phyloP scores from a whole-genome alignment of 2,113 vertebrate genomes.

The Ovibos moschatus region DNA sequence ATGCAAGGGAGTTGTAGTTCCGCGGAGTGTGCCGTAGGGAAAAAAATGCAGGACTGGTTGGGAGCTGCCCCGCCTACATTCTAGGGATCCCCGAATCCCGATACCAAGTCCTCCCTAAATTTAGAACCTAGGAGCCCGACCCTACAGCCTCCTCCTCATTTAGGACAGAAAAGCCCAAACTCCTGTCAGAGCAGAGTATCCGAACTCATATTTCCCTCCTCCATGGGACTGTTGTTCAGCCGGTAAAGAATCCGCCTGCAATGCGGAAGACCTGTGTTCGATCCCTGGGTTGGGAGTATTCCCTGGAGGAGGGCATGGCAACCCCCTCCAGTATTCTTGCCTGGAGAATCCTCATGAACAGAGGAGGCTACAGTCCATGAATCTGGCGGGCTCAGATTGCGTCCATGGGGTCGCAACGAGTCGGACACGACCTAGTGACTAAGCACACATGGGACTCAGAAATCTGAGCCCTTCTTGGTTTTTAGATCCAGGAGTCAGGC shows the following conservation, averaged over 20 bases:
- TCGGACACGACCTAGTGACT: neutral
- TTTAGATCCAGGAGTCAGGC: neutral
- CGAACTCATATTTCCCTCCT: neutral
- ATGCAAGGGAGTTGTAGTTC: constrained; percentile 60
- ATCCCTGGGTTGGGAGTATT: neutral
- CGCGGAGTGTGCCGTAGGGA: neutral
- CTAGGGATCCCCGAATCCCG: neutral
- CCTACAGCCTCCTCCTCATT: neutral
- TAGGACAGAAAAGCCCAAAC: neutral
- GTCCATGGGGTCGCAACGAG: neutral
- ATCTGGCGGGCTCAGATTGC: neutral
- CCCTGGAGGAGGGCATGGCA: neutral
- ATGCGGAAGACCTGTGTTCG: neutral
- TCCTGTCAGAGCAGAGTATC: neutral
- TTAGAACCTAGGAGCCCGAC: neutral
- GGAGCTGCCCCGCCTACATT: neutral
- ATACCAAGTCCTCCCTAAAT: neutral
- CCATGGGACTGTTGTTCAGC: neutral
- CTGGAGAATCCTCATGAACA: neutral
- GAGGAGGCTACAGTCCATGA: neutral
- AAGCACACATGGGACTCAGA: neutral
- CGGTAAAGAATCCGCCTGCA: neutral
- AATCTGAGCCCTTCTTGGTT: neutral
- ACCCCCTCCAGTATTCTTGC: neutral
- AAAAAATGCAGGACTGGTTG: neutral